Evolutionary conservation across 2,113 vertebrate species (phyloP).

Genomic region (Chloroceryle aenea): DNA sequence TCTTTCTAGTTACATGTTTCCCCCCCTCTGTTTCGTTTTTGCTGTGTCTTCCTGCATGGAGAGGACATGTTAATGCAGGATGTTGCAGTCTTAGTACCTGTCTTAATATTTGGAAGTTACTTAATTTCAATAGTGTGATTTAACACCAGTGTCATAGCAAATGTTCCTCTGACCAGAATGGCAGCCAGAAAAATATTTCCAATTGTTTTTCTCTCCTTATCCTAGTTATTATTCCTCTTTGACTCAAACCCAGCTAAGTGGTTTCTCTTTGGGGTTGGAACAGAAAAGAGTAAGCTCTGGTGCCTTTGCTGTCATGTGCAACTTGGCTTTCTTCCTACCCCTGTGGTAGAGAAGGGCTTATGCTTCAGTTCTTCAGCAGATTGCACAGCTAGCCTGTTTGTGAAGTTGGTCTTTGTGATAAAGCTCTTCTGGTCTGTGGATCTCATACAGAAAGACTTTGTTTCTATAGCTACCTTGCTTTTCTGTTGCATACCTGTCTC

Average conservation of each 20-base stretch:
- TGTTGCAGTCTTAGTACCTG: not conserved
- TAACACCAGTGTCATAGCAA: not conserved
- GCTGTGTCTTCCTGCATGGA: not conserved
- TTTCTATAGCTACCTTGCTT: not conserved
- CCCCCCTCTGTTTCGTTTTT: not conserved
- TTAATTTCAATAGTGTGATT: not conserved
- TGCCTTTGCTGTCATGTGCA: not conserved
- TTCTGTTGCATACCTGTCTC: not conserved
- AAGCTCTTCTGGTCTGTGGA: not conserved
- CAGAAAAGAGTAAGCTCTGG: not conserved
- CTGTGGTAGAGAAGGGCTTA: not conserved
- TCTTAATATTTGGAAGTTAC: not conserved
- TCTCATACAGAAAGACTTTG: not conserved
- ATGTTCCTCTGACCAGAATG: not conserved
- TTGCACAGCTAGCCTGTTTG: not conserved
- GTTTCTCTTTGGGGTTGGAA: not conserved
- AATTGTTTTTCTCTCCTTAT: not conserved
- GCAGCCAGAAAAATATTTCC: not conserved
- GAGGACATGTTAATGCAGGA: not conserved
- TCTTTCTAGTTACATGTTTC: not conserved
- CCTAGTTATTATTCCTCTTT: not conserved
- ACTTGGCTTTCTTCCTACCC: not conserved
- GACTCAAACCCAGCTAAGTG: not conserved
- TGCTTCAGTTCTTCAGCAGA: not conserved
- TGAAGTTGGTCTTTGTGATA: not conserved